A percentile compares a stretch with the other conserved stretches of the same genome.
These are phyloP conservation scores for Syrrhaptes paradoxus DNA, from an alignment of 2,113 vertebrate genomes.

Conservation along the genomic window DNA sequence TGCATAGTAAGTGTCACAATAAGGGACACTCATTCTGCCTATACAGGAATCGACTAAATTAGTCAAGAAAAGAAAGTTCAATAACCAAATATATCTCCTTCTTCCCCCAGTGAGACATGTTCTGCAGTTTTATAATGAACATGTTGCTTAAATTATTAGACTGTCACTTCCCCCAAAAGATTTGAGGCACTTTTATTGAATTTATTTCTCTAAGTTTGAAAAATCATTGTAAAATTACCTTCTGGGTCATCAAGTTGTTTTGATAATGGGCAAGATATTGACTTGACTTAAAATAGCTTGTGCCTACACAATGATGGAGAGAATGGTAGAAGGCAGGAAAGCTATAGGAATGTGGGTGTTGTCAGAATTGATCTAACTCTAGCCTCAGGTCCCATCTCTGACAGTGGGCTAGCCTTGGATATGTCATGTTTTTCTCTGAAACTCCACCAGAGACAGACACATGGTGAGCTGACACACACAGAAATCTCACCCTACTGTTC, in stretches of 20 bases:
- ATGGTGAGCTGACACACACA: background rate
- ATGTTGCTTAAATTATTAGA: conserved; percentile 26
- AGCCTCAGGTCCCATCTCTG: background rate
- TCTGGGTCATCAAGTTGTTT: conserved; percentile 32
- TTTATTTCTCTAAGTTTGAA: conserved; percentile 42
- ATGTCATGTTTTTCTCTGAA: background rate
- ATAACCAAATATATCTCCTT: conserved; percentile 11
- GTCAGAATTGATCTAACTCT: background rate
- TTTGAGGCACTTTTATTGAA: conserved; percentile 23
- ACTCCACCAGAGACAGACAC: background rate
- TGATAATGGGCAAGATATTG: conserved; percentile 35
- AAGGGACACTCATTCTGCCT: background rate
- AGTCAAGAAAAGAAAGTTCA: conserved; percentile 24
- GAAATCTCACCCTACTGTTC: background rate
- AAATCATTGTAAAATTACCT: conserved; percentile 24
- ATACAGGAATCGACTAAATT: background rate
- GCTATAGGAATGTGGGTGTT: background rate
- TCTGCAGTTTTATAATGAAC: conserved; percentile 19
- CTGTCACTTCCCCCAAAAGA: conserved; percentile 21
- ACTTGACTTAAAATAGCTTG: conserved; percentile 26
- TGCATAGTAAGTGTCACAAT: background rate
- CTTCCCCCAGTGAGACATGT: background rate
- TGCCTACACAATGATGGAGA: background rate
- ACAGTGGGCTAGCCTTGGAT: background rate
- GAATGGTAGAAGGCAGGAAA: background rate